phyloP scores from a whole-genome alignment of 2,888 invertebrate species.

The Frankliniella fusca region DNA sequence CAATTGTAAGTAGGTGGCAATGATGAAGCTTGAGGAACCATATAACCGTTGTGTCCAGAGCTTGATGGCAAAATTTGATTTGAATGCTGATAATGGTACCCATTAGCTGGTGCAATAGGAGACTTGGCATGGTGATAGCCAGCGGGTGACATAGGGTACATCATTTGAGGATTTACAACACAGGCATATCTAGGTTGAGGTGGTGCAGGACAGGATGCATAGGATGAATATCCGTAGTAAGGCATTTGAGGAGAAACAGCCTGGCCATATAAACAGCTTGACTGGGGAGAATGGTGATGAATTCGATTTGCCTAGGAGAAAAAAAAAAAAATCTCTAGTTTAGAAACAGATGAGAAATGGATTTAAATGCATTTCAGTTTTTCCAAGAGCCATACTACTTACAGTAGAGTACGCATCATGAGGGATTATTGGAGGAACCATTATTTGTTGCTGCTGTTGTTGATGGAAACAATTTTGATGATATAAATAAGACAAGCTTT shows the following conservation, averaged over 20 bases:
- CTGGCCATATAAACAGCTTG: background rate
- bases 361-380: background rate
- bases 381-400: background rate
- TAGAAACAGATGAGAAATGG: background rate
- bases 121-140: background rate
- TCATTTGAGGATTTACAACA: constrained; percentile 32
- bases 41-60: constrained; percentile 38
- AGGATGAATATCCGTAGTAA: constrained; percentile 37
- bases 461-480: constrained; percentile 35
- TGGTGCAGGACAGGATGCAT: constrained; percentile 44
- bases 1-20: constrained; percentile 42
- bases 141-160: constrained; percentile 32
- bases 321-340: background rate
- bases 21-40: constrained; percentile 37
- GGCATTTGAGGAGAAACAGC: background rate
- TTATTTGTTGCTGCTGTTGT: background rate
- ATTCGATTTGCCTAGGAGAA: background rate
- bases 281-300: background rate
- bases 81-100: background rate
- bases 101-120: background rate
- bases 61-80: background rate
- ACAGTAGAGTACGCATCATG: constrained; percentile 14
- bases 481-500: constrained; percentile 40
- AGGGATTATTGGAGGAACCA: background rate
- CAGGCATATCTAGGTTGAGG: constrained; percentile 33